Conservation (phyloP, 2,888 invertebrate genomes). For the Harmothoe impar region DNA sequence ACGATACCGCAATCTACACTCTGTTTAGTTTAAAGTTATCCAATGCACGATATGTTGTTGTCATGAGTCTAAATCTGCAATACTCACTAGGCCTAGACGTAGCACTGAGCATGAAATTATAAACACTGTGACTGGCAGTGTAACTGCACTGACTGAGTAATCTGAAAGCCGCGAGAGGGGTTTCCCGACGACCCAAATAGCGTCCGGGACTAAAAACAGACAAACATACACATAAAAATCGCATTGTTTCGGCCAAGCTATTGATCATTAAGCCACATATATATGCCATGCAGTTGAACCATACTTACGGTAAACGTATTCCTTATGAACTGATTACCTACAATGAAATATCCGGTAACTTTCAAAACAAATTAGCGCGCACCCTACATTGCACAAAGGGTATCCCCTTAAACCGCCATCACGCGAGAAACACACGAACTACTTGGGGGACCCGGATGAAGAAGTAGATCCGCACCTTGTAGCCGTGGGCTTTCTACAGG, state of each 20-base stretch:
- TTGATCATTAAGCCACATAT: background rate
- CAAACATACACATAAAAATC: background rate
- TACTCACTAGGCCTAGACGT: no score
- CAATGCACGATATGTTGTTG: no score
- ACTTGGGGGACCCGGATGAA: slow-evolving; percentile 30
- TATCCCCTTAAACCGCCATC: slow-evolving; percentile 53
- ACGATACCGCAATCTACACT: no score
- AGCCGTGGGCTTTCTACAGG: no score
- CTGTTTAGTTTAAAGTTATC: no score
- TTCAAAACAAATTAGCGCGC: slow-evolving; percentile 61
- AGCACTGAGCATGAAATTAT: no score
- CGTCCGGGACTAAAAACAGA: background rate
- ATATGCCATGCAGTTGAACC: background rate
- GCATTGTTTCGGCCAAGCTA: background rate
- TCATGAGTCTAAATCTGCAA: no score
- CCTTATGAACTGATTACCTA: background rate
- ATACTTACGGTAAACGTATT: slow-evolving; percentile 44
- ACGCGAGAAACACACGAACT: slow-evolving; percentile 43
- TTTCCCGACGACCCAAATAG: slow-evolving; percentile 35
- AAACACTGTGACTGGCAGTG: no score
- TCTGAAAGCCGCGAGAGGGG: background rate
- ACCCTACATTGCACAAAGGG: slow-evolving; percentile 61
- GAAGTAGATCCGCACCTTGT: background rate
- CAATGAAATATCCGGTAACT: background rate
- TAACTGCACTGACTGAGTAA: no score